Evolutionary conservation across 2,113 vertebrate species (phyloP), one percentile per base, ranked within the genome.

Genomic region (Cathartes aura): DNA sequence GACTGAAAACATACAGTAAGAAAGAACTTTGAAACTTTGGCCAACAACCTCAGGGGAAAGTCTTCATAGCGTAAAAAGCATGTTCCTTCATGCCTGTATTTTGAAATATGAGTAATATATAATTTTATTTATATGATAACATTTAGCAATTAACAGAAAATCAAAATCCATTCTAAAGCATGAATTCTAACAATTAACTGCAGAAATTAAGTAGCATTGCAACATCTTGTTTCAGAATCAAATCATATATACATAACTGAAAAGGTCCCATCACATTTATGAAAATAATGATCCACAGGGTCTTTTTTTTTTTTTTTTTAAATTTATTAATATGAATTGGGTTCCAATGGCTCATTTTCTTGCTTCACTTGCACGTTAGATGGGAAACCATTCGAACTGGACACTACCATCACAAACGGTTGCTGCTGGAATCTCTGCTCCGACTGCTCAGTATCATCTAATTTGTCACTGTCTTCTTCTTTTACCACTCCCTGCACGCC

Each of bases 361-460:
- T 97, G 97, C 82, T 98, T 98, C 60, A 98, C 53, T 95, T 98
- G 96, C 48, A 98, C 60, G 15, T 97, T 94, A 80, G 98, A 86
- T 67, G 98, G 59, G 84, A 98, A 97, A 63, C 97, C 97, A 81
- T 97, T 98, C 0, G 98, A 79, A 97, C 59, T 96, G 82, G 98
- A 97, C n/a, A 99, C 96, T 50, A 99, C 98, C 97, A 99, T 98
- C 59, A 99, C 97, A 32, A 98, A 99, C 4, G 98, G 98, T 8
- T 98, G 98, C 79, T 98, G 96, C 72, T 98, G 98, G 84, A 97
- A 96, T 40, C 96, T 93, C 73, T 98, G 94, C 83, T 98, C 98
- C 0, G 90, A 75, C 70, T 96, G 97, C 87, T 98, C 98, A 6
- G 71, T 27, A 36, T 98, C 97, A 48, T 98, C 98, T 58, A 43